A percentile compares a stretch with the other conserved stretches of the same genome.
phyloP scores from a whole-genome alignment of 2,888 invertebrate species.

The Scotopteryx bipunctaria region DNA sequence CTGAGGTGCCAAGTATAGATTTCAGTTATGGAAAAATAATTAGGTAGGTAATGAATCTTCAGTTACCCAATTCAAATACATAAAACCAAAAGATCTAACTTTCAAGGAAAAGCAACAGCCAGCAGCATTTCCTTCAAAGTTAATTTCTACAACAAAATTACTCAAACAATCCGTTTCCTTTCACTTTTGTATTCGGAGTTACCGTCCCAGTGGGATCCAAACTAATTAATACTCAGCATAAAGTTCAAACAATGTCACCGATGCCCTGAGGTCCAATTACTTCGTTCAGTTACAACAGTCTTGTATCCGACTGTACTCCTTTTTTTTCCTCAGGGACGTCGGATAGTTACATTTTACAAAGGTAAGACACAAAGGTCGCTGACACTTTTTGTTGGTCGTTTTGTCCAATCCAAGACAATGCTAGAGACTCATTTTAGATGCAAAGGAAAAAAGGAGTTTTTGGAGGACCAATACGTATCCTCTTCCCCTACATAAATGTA shows the following conservation, averaged over 20 bases:
- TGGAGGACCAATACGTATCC: too few relatives aligned
- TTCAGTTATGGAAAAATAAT: too few relatives aligned
- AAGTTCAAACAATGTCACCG: conserved; percentile 52
- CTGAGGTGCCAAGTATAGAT: too few relatives aligned
- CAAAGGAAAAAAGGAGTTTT: not conserved
- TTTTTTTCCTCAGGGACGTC: conserved; percentile 18
- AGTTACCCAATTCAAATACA: too few relatives aligned
- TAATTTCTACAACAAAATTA: conserved; percentile 25
- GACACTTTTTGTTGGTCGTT: not conserved
- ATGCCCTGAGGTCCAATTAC: conserved; percentile 58
- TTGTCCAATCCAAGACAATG: not conserved
- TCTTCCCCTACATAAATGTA: too few relatives aligned
- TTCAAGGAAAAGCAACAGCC: not conserved
- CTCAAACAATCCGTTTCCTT: conserved; percentile 47
- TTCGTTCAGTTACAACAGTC: conserved; percentile 38
- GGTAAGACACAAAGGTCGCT: conserved; percentile 5
- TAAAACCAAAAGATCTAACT: not conserved
- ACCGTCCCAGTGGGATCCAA: conserved; percentile 40
- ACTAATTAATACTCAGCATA: conserved; percentile 58
- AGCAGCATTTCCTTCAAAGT: conserved; percentile 4
- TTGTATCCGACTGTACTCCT: conserved; percentile 25
- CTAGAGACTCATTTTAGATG: not conserved
- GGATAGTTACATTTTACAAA: conserved; percentile 12
- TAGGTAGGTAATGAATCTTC: too few relatives aligned
- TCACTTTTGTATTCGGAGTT: conserved; percentile 42